A percentile compares a stretch with the other conserved stretches of the same genome.
Conservation (phyloP, 1,140 invertebrate species). For the Lycorma delicatula region DNA sequence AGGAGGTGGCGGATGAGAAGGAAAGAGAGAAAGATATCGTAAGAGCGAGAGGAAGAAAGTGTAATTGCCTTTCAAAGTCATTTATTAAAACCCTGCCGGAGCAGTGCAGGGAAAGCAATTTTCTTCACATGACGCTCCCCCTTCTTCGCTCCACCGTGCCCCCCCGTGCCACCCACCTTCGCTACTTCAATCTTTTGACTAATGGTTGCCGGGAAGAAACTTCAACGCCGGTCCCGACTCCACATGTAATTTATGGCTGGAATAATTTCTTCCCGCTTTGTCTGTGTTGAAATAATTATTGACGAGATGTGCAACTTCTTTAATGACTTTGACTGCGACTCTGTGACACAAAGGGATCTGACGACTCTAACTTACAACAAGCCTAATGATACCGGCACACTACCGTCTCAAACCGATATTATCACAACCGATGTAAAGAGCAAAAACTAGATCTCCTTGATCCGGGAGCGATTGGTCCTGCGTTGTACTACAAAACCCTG, state of each 20-base stretch:
- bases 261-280: slow-evolving; percentile 20
- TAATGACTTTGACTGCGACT: slow-evolving; percentile 7
- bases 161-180: not conserved
- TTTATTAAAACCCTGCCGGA: slow-evolving; percentile 16
- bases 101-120: slow-evolving; percentile 15
- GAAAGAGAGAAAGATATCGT: not conserved
- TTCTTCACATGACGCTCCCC: slow-evolving; percentile 19
- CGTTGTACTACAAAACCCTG: no score
- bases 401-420: no score
- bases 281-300: slow-evolving; percentile 19
- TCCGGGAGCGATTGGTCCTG: no score
- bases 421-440: no score
- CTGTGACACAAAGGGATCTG: slow-evolving; percentile 5
- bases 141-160: not conserved
- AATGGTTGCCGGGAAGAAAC: slow-evolving; percentile 16
- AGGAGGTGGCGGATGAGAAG: not conserved
- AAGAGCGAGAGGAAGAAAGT: slow-evolving; percentile 12
- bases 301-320: slow-evolving; percentile 9
- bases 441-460: not conserved
- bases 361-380: not conserved
- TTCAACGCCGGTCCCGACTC: slow-evolving; percentile 8
- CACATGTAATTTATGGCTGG: slow-evolving; percentile 18
- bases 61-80: slow-evolving; percentile 21
- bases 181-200: slow-evolving; percentile 20
- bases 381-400: slow-evolving; percentile 1